Percentiles rank a stretch among this genome's conserved stretches.
phyloP scores from a whole-genome alignment of 1,140 invertebrate genomes.

The Panulirus ornatus region DNA sequence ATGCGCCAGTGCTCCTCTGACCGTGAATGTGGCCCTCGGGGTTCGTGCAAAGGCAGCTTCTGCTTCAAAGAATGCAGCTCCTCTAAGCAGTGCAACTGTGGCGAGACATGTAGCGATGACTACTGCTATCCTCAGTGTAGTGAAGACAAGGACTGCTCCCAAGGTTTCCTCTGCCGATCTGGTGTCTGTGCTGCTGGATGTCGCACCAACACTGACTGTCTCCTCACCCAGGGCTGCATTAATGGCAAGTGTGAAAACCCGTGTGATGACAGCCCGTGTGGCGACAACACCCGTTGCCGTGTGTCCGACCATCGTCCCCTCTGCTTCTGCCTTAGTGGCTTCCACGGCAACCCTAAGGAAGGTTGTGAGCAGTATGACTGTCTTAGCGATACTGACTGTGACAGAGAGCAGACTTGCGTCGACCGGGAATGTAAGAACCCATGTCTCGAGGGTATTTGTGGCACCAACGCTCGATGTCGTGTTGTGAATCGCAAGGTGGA shows the following conservation, averaged over 20 bases:
- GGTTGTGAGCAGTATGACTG: conserved; percentile 85
- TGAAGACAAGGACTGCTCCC: conserved; percentile 78
- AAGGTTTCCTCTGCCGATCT: conserved; percentile 83
- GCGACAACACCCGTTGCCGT: conserved; percentile 77
- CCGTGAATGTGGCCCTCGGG: conserved; percentile 75
- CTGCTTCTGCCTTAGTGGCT: conserved; percentile 84
- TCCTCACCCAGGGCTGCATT: conserved; percentile 86
- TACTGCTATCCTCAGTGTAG: conserved; percentile 83
- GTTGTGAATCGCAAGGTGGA: conserved; percentile 86
- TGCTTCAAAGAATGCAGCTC: conserved; percentile 81
- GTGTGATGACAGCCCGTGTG: conserved; percentile 82
- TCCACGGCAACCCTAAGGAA: conserved; percentile 76
- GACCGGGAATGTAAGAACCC: conserved; percentile 89
- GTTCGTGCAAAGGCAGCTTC: conserved; percentile 76
- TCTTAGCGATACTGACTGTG: conserved; percentile 87
- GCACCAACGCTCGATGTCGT: conserved; percentile 91
- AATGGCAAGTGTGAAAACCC: conserved; percentile 87
- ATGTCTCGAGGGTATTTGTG: conserved; percentile 87
- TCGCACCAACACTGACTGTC: conserved; percentile 88
- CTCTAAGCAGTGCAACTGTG: conserved; percentile 86
- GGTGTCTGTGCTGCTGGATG: conserved; percentile 87
- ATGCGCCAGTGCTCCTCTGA: conserved; percentile 78
- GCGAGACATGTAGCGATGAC: conserved; percentile 83
- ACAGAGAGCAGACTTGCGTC: conserved; percentile 86
- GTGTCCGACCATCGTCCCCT: conserved; percentile 82